Percentiles rank a stretch among this genome's conserved stretches.
Conservation (phyloP, 1,140 invertebrate species). For the Polypedilum pembai region DNA sequence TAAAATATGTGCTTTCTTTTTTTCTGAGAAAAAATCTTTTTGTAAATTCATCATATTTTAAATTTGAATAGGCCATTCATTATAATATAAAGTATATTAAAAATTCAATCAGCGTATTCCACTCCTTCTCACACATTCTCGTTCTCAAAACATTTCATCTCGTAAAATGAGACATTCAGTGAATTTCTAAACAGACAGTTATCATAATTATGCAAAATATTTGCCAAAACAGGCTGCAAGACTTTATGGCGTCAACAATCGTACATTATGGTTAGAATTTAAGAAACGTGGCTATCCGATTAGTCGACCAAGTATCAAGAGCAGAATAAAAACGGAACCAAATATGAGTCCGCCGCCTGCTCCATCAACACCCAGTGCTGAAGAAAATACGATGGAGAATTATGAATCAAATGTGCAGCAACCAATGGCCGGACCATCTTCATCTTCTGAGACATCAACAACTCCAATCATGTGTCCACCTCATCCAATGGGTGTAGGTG, state of each 20-base stretch:
- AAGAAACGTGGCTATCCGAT: conserved; percentile 73
- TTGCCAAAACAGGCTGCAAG: conserved; percentile 53
- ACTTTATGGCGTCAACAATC: conserved; percentile 73
- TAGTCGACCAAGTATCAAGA: conserved; percentile 63
- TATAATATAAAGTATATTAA: too few relatives aligned
- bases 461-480: conserved; percentile 45
- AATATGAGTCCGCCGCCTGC: conserved; percentile 49
- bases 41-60: too few relatives aligned
- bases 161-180: too few relatives aligned
- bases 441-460: conserved; percentile 45
- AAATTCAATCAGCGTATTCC: too few relatives aligned
- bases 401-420: conserved; percentile 45
- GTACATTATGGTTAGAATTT: conserved; percentile 75
- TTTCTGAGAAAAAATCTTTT: too few relatives aligned
- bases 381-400: conserved; percentile 40
- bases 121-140: too few relatives aligned
- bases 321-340: conserved; percentile 56
- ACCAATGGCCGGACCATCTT: conserved; percentile 48
- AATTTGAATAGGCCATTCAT: too few relatives aligned
- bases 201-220: too few relatives aligned
- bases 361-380: conserved; percentile 38
- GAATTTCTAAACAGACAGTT: too few relatives aligned
- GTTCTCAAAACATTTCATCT: too few relatives aligned
- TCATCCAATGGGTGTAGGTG: conserved; percentile 46
- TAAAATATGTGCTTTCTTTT: too few relatives aligned